A percentile compares a stretch with the other conserved stretches of the same genome.
Evolutionary conservation across 2,888 invertebrate species (phyloP).

Genomic region (Cordylochernes scorpioides): DNA sequence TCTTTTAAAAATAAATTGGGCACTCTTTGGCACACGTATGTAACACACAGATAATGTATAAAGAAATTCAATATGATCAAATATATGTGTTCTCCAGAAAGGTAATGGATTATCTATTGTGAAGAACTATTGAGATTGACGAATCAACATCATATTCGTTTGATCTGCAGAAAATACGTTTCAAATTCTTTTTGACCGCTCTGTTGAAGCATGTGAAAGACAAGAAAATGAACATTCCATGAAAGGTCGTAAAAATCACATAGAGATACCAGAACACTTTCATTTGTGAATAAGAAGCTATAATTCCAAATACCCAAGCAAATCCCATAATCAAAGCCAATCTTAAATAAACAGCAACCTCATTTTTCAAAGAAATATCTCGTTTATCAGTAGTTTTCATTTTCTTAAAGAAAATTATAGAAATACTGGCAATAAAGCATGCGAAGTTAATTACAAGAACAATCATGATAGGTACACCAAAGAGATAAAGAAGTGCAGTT

Average conservation of each 20-base stretch:
- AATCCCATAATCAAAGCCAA: slow-evolving; percentile 27
- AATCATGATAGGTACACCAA: slow-evolving; percentile 3
- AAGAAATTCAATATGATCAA: too few species aligned
- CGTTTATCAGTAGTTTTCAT: slow-evolving; percentile 4
- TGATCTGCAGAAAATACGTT: too few species aligned
- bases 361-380: slow-evolving; percentile 1
- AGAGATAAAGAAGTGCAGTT: slow-evolving; percentile 2
- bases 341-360: slow-evolving; percentile 21
- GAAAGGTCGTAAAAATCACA: slow-evolving; percentile 25
- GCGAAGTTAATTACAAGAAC: slow-evolving; percentile 4
- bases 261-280: slow-evolving; percentile 24
- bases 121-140: too few species aligned
- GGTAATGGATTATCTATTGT: too few species aligned
- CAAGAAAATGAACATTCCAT: slow-evolving; percentile 27
- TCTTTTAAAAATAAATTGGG: too few species aligned
- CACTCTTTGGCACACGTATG: too few species aligned
- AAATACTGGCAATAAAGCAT: slow-evolving; percentile 3
- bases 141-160: too few species aligned
- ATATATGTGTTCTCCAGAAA: too few species aligned
- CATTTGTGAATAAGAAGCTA: slow-evolving; percentile 22
- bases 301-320: slow-evolving; percentile 25
- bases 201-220: slow-evolving; percentile 26
- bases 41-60: too few species aligned
- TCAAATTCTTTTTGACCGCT: too few species aligned
- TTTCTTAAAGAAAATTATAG: slow-evolving; percentile 3